Evolutionary conservation across 2,113 vertebrate species (phyloP).

Genomic region (Barnardius zonarius): DNA sequence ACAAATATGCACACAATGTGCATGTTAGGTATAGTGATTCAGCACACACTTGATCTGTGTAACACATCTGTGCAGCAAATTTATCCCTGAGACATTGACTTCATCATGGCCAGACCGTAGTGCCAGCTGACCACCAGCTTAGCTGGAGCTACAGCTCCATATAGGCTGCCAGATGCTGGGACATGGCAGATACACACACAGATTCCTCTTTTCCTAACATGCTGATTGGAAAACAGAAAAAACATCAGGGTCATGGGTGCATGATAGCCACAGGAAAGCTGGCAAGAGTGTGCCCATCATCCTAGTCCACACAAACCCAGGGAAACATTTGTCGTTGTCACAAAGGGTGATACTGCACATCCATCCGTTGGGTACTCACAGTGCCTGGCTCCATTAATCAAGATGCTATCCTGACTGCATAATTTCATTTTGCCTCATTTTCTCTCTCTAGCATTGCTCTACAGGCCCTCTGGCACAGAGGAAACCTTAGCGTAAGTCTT

Average conservation of each 20-base stretch:
- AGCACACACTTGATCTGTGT: background rate
- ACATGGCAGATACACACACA: background rate
- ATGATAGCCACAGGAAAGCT: background rate
- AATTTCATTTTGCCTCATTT: background rate
- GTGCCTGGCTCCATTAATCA: background rate
- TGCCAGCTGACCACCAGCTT: background rate
- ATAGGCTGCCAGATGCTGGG: background rate
- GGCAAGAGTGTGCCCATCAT: background rate
- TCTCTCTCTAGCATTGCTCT: background rate
- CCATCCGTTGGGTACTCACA: background rate
- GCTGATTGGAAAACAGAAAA: background rate
- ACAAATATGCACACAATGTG: fast-evolving
- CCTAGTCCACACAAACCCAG: background rate
- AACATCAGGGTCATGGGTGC: background rate
- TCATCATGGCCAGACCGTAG: background rate
- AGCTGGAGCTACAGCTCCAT: background rate
- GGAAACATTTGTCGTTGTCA: background rate
- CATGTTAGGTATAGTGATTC: background rate
- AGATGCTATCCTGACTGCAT: background rate
- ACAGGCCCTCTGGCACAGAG: background rate
- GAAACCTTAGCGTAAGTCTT: background rate
- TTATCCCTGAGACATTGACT: background rate
- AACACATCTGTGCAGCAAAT: background rate
- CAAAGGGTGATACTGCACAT: background rate
- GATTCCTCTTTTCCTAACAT: background rate